These are phyloP conservation scores for Catostomus latipinnis DNA, from an alignment of 2,797 vertebrate genomes.

Conservation along the genomic window DNA sequence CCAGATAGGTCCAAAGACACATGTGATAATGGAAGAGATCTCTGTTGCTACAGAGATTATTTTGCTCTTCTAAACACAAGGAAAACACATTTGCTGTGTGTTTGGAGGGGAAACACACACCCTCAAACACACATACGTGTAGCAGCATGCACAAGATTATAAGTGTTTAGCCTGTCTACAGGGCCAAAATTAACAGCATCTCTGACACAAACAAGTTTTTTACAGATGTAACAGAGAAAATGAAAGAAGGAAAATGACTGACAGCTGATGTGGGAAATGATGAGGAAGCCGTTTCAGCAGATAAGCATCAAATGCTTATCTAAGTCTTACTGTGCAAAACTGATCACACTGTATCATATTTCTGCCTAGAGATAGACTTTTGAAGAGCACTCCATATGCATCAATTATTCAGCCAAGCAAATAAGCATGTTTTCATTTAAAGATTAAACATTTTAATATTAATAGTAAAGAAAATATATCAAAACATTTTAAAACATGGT, in stretches of 20 bases:
- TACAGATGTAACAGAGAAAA: neutral
- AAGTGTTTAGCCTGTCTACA: neutral
- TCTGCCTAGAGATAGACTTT: constrained; percentile 18
- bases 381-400: neutral
- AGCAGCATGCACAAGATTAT: neutral
- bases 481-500: too few species aligned
- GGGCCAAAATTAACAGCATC: constrained; percentile 26
- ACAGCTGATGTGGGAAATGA: constrained; percentile 25
- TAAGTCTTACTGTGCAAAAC: constrained; percentile 18
- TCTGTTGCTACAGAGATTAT: neutral
- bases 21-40: neutral
- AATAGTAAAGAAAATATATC: too few species aligned
- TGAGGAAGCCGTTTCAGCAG: constrained; percentile 21
- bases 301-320: constrained; percentile 41
- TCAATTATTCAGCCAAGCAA: constrained; percentile 34
- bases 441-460: too few species aligned
- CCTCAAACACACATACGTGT: neutral
- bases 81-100: neutral
- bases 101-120: neutral
- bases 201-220: constrained; percentile 23
- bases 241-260: neutral
- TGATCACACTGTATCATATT: constrained; percentile 29
- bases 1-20: constrained; percentile 9
- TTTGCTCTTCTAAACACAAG: neutral
- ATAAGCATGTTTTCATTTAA: neutral